These are phyloP conservation scores for Coenobita brevimanus DNA, from an alignment of 1,140 invertebrate species.

Conservation along the genomic window DNA sequence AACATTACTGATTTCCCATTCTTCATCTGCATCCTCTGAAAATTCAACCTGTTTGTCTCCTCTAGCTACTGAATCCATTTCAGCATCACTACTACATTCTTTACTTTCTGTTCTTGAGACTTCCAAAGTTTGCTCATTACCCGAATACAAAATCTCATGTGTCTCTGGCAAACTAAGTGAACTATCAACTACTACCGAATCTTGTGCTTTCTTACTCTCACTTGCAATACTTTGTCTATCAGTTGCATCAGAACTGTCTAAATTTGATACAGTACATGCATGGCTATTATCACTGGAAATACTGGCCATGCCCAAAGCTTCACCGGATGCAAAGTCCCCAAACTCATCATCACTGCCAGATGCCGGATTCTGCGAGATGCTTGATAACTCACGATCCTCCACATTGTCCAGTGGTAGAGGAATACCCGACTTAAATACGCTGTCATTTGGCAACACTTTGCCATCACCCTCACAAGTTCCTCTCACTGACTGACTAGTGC, in stretches of 20 bases:
- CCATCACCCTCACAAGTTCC: neutral
- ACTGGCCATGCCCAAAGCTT: neutral
- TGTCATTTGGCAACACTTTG: constrained; percentile 7
- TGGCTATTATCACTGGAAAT: neutral
- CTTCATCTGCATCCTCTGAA: too few species aligned
- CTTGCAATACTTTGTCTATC: neutral
- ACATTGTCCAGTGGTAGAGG: constrained; percentile 40
- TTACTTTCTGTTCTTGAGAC: neutral
- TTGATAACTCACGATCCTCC: constrained; percentile 18
- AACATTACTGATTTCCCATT: too few species aligned
- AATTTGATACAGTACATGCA: neutral
- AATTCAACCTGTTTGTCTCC: too few species aligned
- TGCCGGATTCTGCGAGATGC: neutral
- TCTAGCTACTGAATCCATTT: too few species aligned
- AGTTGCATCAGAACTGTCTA: neutral
- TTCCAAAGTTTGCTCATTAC: too few species aligned
- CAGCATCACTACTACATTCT: neutral
- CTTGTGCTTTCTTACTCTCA: too few species aligned
- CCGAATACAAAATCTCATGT: too few species aligned
- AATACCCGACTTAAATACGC: constrained; percentile 19
- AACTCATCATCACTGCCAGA: constrained; percentile 46
- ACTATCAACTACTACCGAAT: too few species aligned
- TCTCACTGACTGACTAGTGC: constrained; percentile 36
- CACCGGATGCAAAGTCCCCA: constrained; percentile 41
- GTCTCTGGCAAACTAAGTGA: too few species aligned